These are phyloP conservation scores for Alentia gelatinosa DNA, from an alignment of 2,888 invertebrate species.

Conservation along the genomic window DNA sequence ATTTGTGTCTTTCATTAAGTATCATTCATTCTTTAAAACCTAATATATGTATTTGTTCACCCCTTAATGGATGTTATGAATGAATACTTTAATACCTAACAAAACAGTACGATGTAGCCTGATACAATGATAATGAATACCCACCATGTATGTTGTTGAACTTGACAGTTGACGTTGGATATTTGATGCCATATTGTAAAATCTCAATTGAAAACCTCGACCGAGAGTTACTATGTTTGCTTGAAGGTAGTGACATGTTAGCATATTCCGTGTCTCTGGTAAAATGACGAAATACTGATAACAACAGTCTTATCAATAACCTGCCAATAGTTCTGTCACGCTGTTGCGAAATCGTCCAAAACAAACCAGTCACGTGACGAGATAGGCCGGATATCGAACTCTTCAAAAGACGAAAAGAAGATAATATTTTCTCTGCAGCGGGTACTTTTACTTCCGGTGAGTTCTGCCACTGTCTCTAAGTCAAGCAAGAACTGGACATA, in stretches of 20 bases:
- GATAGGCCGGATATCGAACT: background rate
- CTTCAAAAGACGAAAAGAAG: too few species aligned
- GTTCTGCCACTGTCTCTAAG: too few species aligned
- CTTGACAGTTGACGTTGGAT: background rate
- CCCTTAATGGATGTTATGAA: too few species aligned
- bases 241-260: background rate
- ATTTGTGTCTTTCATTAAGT: too few species aligned
- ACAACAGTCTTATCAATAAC: background rate
- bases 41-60: too few species aligned
- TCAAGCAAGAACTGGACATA: too few species aligned
- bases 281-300: background rate
- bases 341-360: background rate
- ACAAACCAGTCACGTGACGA: slow-evolving; percentile 14
- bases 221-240: background rate
- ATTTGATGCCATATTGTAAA: background rate
- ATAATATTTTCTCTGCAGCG: too few species aligned
- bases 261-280: background rate
- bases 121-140: background rate
- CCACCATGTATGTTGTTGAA: background rate
- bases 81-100: too few species aligned
- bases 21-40: too few species aligned
- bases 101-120: too few species aligned
- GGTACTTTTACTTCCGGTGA: too few species aligned
- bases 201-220: too few species aligned
- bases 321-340: background rate